Evolutionary conservation across 2,888 invertebrate species (phyloP).

Genomic region (Ommatoiulus sabulosus): DNA sequence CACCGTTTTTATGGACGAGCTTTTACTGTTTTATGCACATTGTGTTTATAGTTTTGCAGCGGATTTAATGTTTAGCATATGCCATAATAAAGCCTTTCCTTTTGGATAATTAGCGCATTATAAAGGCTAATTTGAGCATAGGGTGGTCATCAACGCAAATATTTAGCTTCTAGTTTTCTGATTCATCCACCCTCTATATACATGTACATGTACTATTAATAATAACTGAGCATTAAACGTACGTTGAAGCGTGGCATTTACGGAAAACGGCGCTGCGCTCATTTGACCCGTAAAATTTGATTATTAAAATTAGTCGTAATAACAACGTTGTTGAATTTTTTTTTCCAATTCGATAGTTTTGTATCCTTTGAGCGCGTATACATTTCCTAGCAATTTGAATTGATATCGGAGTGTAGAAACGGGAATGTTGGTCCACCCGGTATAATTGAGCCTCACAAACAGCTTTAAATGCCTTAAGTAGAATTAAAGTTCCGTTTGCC

Average conservation of each 20-base stretch:
- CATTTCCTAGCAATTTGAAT: neutral
- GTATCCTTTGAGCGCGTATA: neutral
- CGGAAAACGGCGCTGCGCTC: neutral
- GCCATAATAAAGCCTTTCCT: neutral
- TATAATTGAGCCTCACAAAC: neutral
- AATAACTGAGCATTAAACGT: neutral
- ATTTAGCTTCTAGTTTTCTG: neutral
- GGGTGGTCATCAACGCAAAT: neutral
- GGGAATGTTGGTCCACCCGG: neutral
- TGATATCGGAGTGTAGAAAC: neutral
- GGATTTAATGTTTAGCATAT: neutral
- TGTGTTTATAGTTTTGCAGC: slow-evolving; percentile 4
- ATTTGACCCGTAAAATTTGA: neutral
- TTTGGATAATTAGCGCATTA: neutral
- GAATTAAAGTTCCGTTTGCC: slow-evolving; percentile 30
- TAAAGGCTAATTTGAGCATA: neutral
- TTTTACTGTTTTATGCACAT: slow-evolving; percentile 8
- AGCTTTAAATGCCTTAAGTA: slow-evolving; percentile 5
- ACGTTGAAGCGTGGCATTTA: neutral
- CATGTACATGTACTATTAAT: neutral
- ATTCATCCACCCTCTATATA: neutral
- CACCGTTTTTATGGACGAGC: neutral
- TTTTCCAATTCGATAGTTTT: neutral
- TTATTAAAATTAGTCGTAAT: neutral
- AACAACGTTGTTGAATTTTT: neutral